Evolutionary conservation across 2,888 invertebrate genomes (phyloP).

Genomic region (Nowickia ferox): DNA sequence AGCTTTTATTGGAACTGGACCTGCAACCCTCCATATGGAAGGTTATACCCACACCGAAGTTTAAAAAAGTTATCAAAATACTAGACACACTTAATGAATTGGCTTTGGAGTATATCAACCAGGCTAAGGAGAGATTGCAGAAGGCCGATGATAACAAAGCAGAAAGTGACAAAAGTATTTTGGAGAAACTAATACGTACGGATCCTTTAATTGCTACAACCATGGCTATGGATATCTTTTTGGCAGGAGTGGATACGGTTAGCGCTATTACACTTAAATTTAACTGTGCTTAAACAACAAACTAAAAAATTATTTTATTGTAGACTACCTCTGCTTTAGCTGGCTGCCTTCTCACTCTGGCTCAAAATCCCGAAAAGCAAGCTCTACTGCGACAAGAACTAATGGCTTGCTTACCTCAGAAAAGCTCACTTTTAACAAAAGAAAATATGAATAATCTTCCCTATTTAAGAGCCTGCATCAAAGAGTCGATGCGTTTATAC

Average conservation of each 20-base stretch:
- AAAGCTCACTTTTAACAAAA: conserved; percentile 80
- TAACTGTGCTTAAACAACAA: not conserved
- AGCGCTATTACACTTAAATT: not conserved
- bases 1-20: conserved; percentile 74
- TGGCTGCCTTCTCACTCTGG: conserved; percentile 85
- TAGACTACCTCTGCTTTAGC: conserved; percentile 78
- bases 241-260: conserved; percentile 76
- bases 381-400: conserved; percentile 86
- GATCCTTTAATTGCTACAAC: conserved; percentile 73
- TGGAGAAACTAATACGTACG: conserved; percentile 84
- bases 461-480: conserved; percentile 88
- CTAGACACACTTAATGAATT: conserved; percentile 73
- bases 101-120: conserved; percentile 77
- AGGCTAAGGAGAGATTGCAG: conserved; percentile 78
- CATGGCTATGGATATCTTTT: conserved; percentile 75
- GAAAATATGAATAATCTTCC: conserved; percentile 83
- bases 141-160: conserved; percentile 54
- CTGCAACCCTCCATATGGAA: conserved; percentile 77
- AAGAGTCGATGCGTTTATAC: conserved; percentile 87
- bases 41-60: conserved; percentile 74
- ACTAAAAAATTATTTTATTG: not conserved
- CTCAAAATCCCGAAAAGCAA: conserved; percentile 87
- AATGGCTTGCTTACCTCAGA: conserved; percentile 80
- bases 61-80: conserved; percentile 70
- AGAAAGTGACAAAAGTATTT: conserved; percentile 82